phyloP scores from a whole-genome alignment of 2,888 invertebrate species.

The Nomada goodeniana region DNA sequence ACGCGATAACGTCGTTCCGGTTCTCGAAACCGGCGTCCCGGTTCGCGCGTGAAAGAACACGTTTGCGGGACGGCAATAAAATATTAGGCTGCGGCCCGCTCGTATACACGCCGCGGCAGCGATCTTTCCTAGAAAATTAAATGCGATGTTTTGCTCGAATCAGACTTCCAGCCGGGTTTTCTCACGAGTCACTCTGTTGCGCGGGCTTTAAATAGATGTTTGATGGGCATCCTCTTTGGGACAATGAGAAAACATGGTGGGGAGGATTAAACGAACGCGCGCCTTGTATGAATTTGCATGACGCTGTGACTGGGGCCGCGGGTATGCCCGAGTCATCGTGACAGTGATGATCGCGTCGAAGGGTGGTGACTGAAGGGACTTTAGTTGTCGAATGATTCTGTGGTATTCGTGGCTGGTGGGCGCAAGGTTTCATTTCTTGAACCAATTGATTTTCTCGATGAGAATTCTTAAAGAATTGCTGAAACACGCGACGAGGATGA shows the following conservation, averaged over 20 bases:
- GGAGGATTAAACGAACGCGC: neutral
- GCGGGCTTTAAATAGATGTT: slow-evolving; percentile 46
- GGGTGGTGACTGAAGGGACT: neutral
- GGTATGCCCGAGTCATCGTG: neutral
- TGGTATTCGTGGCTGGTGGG: neutral
- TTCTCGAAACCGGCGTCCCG: slow-evolving; percentile 71
- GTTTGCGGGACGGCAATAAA: slow-evolving; percentile 67
- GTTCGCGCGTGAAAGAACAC: slow-evolving; percentile 68
- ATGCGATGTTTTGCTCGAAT: slow-evolving; percentile 62
- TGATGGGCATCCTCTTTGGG: neutral
- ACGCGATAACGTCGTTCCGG: slow-evolving; percentile 74
- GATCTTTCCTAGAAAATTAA: slow-evolving; percentile 69
- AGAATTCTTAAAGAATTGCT: slow-evolving; percentile 14
- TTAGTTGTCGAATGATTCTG: neutral
- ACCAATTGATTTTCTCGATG: neutral
- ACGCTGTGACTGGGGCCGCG: neutral
- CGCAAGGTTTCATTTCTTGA: neutral
- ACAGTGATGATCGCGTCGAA: no score
- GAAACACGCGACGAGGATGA: neutral
- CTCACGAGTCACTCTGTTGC: slow-evolving; percentile 45
- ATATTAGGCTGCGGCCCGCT: slow-evolving; percentile 63
- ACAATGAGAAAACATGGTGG: slow-evolving; percentile 2
- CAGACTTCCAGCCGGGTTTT: slow-evolving; percentile 48
- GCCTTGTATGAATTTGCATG: neutral
- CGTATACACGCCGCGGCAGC: slow-evolving; percentile 35